Evolutionary conservation across 1,140 invertebrate species (phyloP), one percentile per base, ranked within the genome.

Genomic region (Heliconius congener): DNA sequence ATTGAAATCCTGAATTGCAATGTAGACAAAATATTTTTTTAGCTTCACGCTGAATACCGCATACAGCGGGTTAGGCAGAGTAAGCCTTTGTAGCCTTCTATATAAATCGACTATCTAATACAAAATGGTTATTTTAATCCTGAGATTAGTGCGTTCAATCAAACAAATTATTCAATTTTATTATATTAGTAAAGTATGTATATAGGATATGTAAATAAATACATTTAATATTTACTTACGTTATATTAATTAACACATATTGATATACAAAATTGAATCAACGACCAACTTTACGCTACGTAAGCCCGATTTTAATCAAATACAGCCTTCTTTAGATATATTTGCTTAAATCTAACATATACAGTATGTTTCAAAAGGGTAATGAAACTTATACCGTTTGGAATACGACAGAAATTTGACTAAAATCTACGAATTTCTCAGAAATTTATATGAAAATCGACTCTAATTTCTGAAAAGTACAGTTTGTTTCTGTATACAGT

Each of bases 401-500:
- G 27, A 27, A 66, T 66, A 66, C 30, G 60, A 27, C 13, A 30
- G 27, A 30, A 66, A 66, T 66, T 66, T n/a, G 27, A 4, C 13
- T 66, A 66, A 30, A 66, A 66, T 27, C 11, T n/a, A 16, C 60
- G 8, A 57, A 4, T 66, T 66, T 30, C 9, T 5, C 23, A 66
- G 23, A 66, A 5, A 30, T 11, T 27, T 66, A 30, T 27, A 27
- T 27, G 23, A 66, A 66, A 66, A 66, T 30, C 27, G 60, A 66
- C 27, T 30, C 11, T 66, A 66, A 23, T 30, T 66, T 66, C 8
- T 18, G 13, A 16, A 66, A 27, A 6, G 30, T 77, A 84, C 52
- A 46, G 79, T 75, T 71, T 71, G 60, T 76, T 80, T 79, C 78
- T 55, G 57, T 70, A 23, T 81, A 42, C 70, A 57, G 23, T 13